Percentiles rank a stretch among this genome's conserved stretches.
Evolutionary conservation across 37 sponge, comb jelly and placozoan genomes (phyloP).

Genomic region (Chondrilla cf. caribensis): DNA sequence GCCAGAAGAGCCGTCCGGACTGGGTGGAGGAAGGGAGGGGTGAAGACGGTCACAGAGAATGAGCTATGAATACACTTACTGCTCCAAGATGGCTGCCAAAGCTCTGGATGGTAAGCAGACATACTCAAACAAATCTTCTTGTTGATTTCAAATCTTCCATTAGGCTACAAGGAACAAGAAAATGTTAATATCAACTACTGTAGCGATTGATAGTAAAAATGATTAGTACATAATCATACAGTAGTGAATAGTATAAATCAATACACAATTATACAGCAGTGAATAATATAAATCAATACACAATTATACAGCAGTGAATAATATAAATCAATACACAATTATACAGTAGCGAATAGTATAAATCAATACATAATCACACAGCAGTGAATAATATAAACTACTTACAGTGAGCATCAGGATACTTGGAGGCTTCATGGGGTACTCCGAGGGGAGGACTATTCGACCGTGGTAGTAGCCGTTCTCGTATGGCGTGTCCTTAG

Average conservation of each 20-base stretch:
- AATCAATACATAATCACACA: too few species aligned
- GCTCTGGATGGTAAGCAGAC: constrained; percentile 94
- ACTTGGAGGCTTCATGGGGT: constrained; percentile 99
- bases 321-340: too few species aligned
- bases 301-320: too few species aligned
- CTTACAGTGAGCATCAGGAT: constrained; percentile 91
- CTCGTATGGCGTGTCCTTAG: constrained; percentile 80
- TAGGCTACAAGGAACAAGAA: constrained; percentile 56
- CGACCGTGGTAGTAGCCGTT: constrained; percentile 94
- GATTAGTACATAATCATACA: too few species aligned
- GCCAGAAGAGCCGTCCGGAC: constrained; percentile 95
- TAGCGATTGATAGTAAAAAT: too few species aligned
- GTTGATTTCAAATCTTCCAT: constrained; percentile 90
- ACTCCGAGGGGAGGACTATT: constrained; percentile 91
- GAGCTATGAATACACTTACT: constrained; percentile 55
- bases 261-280: too few species aligned
- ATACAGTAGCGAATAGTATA: too few species aligned
- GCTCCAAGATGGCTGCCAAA: constrained; percentile 99
- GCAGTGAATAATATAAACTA: not conserved
- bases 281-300: too few species aligned
- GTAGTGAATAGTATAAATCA: too few species aligned
- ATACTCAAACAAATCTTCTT: constrained; percentile 97
- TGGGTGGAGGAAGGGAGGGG: too few species aligned
- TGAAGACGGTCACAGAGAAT: constrained; percentile 9
- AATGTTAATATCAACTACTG: too few species aligned